phyloP scores from a whole-genome alignment of 2,888 invertebrate genomes.

The Nemotelus nigrinus region DNA sequence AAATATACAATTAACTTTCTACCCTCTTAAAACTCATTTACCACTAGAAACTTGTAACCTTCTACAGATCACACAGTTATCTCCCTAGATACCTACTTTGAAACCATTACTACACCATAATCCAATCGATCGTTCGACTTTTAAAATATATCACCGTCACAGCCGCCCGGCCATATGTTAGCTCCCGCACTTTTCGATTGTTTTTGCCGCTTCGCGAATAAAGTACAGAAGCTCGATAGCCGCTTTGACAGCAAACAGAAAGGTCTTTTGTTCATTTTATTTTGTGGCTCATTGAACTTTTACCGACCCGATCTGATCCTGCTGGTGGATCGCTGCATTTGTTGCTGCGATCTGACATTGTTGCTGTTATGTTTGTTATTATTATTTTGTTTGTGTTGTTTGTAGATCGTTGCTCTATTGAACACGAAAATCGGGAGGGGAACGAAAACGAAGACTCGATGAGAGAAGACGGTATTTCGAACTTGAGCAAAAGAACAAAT shows the following conservation, averaged over 20 bases:
- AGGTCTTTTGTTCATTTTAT: neutral
- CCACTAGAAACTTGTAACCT: too few relatives aligned
- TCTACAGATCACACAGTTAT: too few relatives aligned
- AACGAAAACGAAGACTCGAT: neutral
- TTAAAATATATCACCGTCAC: slow-evolving; percentile 21
- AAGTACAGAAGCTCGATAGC: slow-evolving; percentile 28
- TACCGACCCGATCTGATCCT: slow-evolving; percentile 20
- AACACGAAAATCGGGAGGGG: too few relatives aligned
- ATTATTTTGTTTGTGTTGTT: too few relatives aligned
- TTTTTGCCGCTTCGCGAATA: slow-evolving; percentile 26
- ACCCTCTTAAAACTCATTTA: too few relatives aligned
- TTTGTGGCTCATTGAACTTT: slow-evolving; percentile 15
- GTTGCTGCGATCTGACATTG: too few relatives aligned
- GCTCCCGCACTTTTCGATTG: slow-evolving; percentile 11
- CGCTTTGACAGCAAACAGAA: slow-evolving; percentile 9
- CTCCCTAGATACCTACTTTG: too few relatives aligned
- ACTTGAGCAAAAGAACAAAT: slow-evolving; percentile 28
- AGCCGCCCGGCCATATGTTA: slow-evolving; percentile 1
- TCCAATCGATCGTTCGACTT: slow-evolving; percentile 16
- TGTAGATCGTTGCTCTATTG: too few relatives aligned
- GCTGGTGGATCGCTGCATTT: neutral
- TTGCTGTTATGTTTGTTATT: too few relatives aligned
- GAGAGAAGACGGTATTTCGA: neutral
- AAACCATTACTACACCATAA: neutral
- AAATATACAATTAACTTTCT: too few relatives aligned